Evolutionary conservation across 2,113 vertebrate species (phyloP).

Genomic region (Prionailurus viverrinus): DNA sequence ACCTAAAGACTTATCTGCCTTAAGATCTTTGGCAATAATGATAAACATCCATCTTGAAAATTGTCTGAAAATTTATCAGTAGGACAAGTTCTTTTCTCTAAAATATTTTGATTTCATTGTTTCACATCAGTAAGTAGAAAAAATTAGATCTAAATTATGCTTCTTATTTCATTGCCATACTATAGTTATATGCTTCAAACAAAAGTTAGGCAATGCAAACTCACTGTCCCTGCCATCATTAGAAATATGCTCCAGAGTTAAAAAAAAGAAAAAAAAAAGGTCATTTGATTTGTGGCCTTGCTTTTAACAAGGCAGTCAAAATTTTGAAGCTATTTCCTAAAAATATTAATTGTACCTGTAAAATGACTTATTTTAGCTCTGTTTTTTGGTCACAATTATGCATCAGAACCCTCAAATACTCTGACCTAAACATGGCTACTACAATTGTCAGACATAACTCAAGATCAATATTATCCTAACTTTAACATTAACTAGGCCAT

Average conservation of each 20-base stretch:
- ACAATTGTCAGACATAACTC: neutral
- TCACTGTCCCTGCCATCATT: neutral
- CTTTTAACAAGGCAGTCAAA: neutral
- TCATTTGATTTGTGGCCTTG: neutral
- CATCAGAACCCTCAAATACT: neutral
- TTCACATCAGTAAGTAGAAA: neutral
- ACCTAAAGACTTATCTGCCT: neutral
- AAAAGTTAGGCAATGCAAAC: neutral
- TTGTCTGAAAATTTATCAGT: neutral
- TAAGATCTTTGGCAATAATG: neutral
- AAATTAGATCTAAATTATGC: neutral
- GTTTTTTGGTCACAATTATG: neutral
- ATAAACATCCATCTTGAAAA: neutral
- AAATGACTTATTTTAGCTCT: neutral
- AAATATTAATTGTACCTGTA: neutral
- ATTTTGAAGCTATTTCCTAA: neutral
- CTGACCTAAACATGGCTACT: neutral
- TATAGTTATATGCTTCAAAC: constrained; percentile 4
- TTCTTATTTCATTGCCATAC: neutral
- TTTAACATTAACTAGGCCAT: constrained; percentile 2
- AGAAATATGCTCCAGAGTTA: neutral
- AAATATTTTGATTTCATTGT: neutral
- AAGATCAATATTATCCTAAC: constrained; percentile 20
- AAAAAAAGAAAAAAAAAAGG: neutral
- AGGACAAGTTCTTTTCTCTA: neutral